phyloP scores from a whole-genome alignment of 2,113 vertebrate species.

The Tylochromis polylepis region DNA sequence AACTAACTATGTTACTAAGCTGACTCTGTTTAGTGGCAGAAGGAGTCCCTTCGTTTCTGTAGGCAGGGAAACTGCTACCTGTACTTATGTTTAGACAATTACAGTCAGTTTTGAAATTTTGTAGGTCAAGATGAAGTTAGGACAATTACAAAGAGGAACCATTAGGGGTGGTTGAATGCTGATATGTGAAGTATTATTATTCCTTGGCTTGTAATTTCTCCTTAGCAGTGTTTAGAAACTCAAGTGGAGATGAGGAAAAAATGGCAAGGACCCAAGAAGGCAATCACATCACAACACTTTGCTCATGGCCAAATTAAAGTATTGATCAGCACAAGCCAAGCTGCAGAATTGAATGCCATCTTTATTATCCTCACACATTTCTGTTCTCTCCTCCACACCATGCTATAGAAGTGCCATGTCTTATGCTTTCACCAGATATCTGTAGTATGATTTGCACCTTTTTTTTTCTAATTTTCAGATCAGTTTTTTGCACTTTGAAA shows the following conservation, averaged over 20 bases:
- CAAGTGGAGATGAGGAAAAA: neutral
- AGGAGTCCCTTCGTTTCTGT: conserved; percentile 14
- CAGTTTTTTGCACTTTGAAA: conserved; percentile 62
- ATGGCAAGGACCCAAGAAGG: neutral
- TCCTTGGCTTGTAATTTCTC: conserved; percentile 5
- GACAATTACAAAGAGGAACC: neutral
- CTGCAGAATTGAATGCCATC: conserved; percentile 20
- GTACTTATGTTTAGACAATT: conserved; percentile 30
- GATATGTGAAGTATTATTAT: conserved; percentile 37
- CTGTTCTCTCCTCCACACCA: conserved; percentile 18
- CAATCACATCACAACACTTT: neutral
- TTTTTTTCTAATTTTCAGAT: conserved; percentile 38
- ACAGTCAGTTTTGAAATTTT: conserved; percentile 9
- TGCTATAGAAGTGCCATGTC: conserved; percentile 68
- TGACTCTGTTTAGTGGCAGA: conserved; percentile 31
- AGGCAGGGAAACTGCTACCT: neutral
- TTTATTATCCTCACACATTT: neutral
- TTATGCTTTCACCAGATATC: conserved; percentile 49
- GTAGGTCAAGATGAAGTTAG: conserved; percentile 13
- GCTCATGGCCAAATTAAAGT: conserved; percentile 27
- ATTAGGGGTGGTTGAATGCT: neutral
- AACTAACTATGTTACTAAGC: conserved; percentile 33
- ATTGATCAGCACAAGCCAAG: conserved; percentile 9
- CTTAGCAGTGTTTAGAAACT: neutral
- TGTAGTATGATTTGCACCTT: conserved; percentile 68